Evolutionary conservation across 2,888 invertebrate genomes (phyloP).

Genomic region (Sycophila texana): DNA sequence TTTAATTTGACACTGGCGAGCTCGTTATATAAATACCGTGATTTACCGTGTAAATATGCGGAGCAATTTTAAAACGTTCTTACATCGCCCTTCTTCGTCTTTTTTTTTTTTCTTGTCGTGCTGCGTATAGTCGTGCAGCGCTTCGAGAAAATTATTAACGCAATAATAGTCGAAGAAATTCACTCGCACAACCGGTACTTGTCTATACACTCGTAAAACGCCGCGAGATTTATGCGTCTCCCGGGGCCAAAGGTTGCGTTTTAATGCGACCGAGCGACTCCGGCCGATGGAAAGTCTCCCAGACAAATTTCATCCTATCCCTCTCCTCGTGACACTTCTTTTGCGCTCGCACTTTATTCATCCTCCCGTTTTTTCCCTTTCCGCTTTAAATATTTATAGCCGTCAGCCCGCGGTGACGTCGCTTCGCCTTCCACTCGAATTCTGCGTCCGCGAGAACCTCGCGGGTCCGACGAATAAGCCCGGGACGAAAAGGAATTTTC

Average conservation of each 20-base stretch:
- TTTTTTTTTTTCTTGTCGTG: not conserved
- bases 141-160: slow-evolving; percentile 36
- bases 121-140: not conserved
- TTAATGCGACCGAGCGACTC: slow-evolving; percentile 32
- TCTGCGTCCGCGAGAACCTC: too few species aligned
- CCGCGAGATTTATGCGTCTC: slow-evolving; percentile 45
- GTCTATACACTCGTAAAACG: slow-evolving; percentile 38
- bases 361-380: not conserved
- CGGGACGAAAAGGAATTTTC: not conserved
- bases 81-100: not conserved
- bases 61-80: not conserved
- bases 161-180: slow-evolving; percentile 41
- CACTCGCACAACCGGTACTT: slow-evolving; percentile 29
- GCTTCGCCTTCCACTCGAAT: not conserved
- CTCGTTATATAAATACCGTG: slow-evolving; percentile 40
- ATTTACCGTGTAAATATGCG: slow-evolving; percentile 40
- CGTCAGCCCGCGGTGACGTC: not conserved
- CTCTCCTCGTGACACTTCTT: slow-evolving; percentile 14
- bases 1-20: slow-evolving; percentile 48
- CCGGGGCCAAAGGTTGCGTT: slow-evolving; percentile 38
- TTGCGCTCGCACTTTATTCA: not conserved
- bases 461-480: too few species aligned
- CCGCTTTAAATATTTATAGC: slow-evolving; percentile 27
- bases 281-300: slow-evolving; percentile 3
- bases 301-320: slow-evolving; percentile 29